phyloP scores from a whole-genome alignment of 2,888 invertebrate species.

The Spodoptera littoralis region DNA sequence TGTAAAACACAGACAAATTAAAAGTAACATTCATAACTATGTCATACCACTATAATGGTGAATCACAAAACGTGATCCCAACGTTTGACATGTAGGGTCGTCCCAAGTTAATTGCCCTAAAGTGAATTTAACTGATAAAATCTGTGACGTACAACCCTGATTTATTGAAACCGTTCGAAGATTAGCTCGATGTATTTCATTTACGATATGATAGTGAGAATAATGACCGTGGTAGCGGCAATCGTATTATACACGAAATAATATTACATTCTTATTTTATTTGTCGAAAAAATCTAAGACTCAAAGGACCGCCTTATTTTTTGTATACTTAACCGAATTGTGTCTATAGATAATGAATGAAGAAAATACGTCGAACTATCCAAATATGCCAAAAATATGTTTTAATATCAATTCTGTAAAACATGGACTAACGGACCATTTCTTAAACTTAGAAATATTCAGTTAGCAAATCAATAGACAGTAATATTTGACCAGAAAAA shows the following conservation, averaged over 20 bases:
- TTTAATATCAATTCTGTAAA: neutral
- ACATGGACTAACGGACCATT: too few relatives aligned
- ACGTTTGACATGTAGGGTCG: conserved; percentile 25
- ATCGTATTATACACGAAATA: neutral
- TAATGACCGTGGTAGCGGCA: conserved; percentile 17
- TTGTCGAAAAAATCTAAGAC: neutral
- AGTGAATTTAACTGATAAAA: conserved; percentile 71
- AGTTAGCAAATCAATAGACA: too few relatives aligned
- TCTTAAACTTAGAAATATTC: too few relatives aligned
- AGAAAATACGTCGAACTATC: too few relatives aligned
- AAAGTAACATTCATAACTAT: conserved; percentile 9
- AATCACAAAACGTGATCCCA: conserved; percentile 24
- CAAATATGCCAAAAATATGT: neutral
- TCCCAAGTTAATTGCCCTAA: conserved; percentile 61
- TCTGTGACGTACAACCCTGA: conserved; percentile 60
- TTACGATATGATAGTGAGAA: conserved; percentile 45
- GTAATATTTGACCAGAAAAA: neutral
- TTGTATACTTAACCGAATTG: neutral
- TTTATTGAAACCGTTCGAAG: conserved; percentile 58
- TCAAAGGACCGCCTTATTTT: neutral
- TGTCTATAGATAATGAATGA: neutral
- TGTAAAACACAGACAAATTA: neutral
- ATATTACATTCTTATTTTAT: neutral
- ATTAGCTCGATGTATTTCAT: conserved; percentile 52
- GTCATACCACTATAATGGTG: conserved; percentile 15